phyloP scores from a whole-genome alignment of 2,888 invertebrate genomes.

The Tipula lateralis region DNA sequence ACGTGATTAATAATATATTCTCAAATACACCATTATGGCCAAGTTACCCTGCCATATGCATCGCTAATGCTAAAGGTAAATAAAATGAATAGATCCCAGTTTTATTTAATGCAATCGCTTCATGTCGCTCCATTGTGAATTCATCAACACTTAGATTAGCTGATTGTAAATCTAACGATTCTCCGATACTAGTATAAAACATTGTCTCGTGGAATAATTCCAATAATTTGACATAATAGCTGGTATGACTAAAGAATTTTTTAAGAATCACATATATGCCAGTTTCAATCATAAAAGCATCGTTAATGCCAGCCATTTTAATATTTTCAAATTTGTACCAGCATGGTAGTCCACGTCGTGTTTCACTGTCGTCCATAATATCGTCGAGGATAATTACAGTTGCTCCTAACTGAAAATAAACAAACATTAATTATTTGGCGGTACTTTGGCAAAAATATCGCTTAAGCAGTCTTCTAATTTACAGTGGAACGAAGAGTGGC shows the following conservation, averaged over 20 bases:
- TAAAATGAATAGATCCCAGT: constrained; percentile 92
- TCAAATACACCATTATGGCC: not conserved
- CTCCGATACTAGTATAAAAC: constrained; percentile 66
- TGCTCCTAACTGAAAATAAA: constrained; percentile 68
- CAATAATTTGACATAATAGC: constrained; percentile 71
- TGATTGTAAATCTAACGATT: constrained; percentile 73
- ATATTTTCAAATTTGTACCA: constrained; percentile 79
- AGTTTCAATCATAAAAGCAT: constrained; percentile 73
- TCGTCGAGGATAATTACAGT: constrained; percentile 85
- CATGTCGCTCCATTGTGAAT: constrained; percentile 83
- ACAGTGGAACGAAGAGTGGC: too few species aligned
- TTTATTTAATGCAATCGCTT: constrained; percentile 84
- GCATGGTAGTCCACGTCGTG: constrained; percentile 81
- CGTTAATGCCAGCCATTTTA: constrained; percentile 76
- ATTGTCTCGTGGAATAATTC: constrained; percentile 66
- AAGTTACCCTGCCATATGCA: constrained; percentile 71
- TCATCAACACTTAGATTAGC: constrained; percentile 58
- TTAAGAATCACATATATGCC: constrained; percentile 74
- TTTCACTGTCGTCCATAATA: constrained; percentile 80
- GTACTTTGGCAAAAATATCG: too few species aligned
- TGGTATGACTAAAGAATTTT: constrained; percentile 67
- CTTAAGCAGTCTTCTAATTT: too few species aligned
- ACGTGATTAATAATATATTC: not conserved
- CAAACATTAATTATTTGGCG: too few species aligned
- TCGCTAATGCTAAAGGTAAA: constrained; percentile 81